Evolutionary conservation across 1,140 invertebrate genomes (phyloP).

Genomic region (Drosophila ambigua): DNA sequence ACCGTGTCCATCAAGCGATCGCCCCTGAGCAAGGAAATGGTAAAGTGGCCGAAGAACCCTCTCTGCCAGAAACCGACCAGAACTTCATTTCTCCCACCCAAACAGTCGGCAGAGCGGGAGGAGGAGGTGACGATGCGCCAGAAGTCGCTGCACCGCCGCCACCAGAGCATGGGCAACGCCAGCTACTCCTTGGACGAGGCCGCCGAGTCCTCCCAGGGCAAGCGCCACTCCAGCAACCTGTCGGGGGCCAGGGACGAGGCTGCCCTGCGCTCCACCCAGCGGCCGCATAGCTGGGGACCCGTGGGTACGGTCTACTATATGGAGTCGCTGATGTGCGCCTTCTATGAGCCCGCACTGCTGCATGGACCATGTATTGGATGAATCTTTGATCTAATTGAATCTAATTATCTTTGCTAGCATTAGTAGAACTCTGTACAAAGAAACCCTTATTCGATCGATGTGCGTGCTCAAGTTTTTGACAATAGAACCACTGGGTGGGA

Average conservation of each 20-base stretch:
- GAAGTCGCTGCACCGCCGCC: slow-evolving; percentile 74
- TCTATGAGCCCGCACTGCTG: slow-evolving; percentile 77
- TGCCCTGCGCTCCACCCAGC: slow-evolving; percentile 42
- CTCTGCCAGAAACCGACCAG: not conserved
- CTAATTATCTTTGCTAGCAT: slow-evolving; percentile 12
- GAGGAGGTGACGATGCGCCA: slow-evolving; percentile 73
- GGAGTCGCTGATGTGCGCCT: slow-evolving; percentile 79
- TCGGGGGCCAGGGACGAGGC: slow-evolving; percentile 59
- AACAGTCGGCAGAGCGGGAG: slow-evolving; percentile 58
- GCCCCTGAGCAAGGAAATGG: slow-evolving; percentile 62
- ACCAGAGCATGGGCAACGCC: slow-evolving; percentile 77
- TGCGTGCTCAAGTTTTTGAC: slow-evolving; percentile 37
- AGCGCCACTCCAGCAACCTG: slow-evolving; percentile 61
- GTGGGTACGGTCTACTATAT: slow-evolving; percentile 79
- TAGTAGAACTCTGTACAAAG: slow-evolving; percentile 63
- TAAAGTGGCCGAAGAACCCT: slow-evolving; percentile 28
- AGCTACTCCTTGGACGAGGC: slow-evolving; percentile 70
- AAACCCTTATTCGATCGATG: slow-evolving; percentile 52
- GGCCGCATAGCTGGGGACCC: slow-evolving; percentile 82
- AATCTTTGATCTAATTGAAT: slow-evolving; percentile 49
- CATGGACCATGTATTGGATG: slow-evolving; percentile 84
- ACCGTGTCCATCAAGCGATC: slow-evolving; percentile 75
- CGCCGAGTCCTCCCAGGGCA: slow-evolving; percentile 20
- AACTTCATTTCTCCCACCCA: slow-evolving; percentile 1
- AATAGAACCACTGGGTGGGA: slow-evolving; percentile 66